These are phyloP conservation scores for Sternarchorhynchus goeldii DNA, from an alignment of 2,797 vertebrate species.

Conservation along the genomic window DNA sequence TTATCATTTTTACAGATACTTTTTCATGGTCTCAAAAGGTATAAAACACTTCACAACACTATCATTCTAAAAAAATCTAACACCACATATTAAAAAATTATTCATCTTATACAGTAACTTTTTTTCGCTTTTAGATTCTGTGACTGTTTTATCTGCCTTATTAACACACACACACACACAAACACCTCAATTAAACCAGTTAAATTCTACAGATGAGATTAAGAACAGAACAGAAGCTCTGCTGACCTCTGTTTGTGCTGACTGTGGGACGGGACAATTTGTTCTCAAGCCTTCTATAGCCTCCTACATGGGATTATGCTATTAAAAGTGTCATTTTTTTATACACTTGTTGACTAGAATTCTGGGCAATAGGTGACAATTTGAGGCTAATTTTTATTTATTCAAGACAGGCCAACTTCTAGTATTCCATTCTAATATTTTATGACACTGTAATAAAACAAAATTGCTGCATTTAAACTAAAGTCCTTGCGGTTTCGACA, in stretches of 20 bases:
- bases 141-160: not conserved
- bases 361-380: conserved; percentile 62
- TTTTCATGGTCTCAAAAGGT: too few relatives aligned
- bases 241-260: not conserved
- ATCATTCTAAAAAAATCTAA: too few relatives aligned
- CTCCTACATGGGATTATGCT: too few relatives aligned
- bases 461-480: too few relatives aligned
- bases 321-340: not conserved
- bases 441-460: too few relatives aligned
- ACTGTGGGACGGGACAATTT: too few relatives aligned
- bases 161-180: not conserved
- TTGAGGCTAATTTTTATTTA: conserved; percentile 61
- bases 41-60: too few relatives aligned
- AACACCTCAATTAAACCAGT: not conserved
- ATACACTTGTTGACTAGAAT: conserved; percentile 68
- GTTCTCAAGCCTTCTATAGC: not conserved
- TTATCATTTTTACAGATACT: too few relatives aligned
- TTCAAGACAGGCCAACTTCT: too few relatives aligned
- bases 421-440: too few relatives aligned
- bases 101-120: not conserved
- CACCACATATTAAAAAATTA: not conserved
- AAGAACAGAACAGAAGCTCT: not conserved
- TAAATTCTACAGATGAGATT: not conserved
- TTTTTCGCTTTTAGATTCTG: not conserved
- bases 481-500: too few relatives aligned